Evolutionary conservation across 2,797 vertebrate genomes (phyloP), one percentile per base, ranked within the genome.

Genomic region (Clarias laeviceps): DNA sequence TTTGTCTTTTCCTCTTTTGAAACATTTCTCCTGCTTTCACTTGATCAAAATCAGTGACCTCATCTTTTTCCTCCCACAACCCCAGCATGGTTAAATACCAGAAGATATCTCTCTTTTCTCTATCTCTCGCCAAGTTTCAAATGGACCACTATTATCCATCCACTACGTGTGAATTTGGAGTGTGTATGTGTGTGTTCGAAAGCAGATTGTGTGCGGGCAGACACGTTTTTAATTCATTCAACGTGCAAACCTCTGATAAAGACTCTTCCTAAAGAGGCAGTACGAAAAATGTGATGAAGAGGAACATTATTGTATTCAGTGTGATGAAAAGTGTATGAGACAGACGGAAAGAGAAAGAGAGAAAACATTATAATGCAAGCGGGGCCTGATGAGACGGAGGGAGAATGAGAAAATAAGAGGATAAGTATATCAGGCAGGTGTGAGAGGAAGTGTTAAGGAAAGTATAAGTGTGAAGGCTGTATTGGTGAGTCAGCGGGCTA

Each of bases 381-480:
- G 8, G 72, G 70, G 56, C 65, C 24, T 88, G 61, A 80, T 34
- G 68, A 81, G 69, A 72, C 7, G 24, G 32, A 27, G 22, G 50
- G 74, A 69, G 73, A 64, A 57, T 37, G 29, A 80, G 82, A 78
- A 79, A 82, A 82, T 54, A 50, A 76, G 61, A 86, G 34, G 62
- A 74, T 84, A 82, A 83, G 65, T 77, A 78, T 68, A 86, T 73
- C 82, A 83, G 80, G 56, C 86, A 87, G 81, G 82, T 85, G 74
- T 17, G 20, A 74, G 70, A 80, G 72, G 61, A 74, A 50, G 56
- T 50, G 79, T 18, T 69, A 80, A 73, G 70, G 32, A 17, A 84
- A 64, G 85, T 73, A 59, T 27, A 24, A 82, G 76, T 80, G 65
- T 73, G 82, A 82, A 54, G 45, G 62, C 45, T 64, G 59, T 61